Percentiles rank a stretch among this genome's conserved stretches.
phyloP scores from a whole-genome alignment of 2,113 vertebrate species.

The Amazona vittata region DNA sequence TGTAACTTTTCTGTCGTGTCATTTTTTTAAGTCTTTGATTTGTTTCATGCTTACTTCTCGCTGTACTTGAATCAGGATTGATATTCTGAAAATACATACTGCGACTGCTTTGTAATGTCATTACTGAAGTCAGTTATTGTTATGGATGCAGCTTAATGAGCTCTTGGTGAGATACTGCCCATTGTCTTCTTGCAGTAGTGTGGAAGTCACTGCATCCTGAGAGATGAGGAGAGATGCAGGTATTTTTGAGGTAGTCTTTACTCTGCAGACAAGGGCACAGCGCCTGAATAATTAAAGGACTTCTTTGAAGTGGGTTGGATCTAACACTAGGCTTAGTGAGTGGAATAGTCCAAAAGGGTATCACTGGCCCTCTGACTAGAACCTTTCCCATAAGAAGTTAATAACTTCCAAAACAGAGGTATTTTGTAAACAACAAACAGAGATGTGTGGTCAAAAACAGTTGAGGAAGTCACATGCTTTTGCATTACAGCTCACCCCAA shows the following conservation, averaged over 20 bases:
- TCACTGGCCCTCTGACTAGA: background rate
- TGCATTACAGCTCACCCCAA: background rate
- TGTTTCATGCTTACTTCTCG: background rate
- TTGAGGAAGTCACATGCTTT: background rate
- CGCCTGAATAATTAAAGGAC: background rate
- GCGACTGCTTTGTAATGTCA: background rate
- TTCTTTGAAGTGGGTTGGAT: background rate
- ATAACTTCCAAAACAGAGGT: background rate
- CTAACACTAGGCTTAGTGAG: background rate
- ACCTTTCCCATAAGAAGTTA: background rate
- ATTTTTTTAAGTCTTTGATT: background rate
- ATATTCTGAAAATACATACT: background rate
- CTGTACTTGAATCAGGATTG: background rate
- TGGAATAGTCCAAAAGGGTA: background rate
- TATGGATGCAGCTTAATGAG: slow-evolving; percentile 14
- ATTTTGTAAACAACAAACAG: background rate
- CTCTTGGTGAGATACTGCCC: background rate
- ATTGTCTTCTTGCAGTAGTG: background rate
- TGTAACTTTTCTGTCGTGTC: background rate
- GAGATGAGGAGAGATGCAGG: background rate
- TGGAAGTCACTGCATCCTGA: background rate
- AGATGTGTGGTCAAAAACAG: background rate
- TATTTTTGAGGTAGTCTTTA: background rate
- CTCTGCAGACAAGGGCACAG: background rate
- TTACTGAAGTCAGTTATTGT: background rate